These are phyloP conservation scores for Epistrophe eligans DNA, from an alignment of 2,888 invertebrate genomes.

Conservation along the genomic window DNA sequence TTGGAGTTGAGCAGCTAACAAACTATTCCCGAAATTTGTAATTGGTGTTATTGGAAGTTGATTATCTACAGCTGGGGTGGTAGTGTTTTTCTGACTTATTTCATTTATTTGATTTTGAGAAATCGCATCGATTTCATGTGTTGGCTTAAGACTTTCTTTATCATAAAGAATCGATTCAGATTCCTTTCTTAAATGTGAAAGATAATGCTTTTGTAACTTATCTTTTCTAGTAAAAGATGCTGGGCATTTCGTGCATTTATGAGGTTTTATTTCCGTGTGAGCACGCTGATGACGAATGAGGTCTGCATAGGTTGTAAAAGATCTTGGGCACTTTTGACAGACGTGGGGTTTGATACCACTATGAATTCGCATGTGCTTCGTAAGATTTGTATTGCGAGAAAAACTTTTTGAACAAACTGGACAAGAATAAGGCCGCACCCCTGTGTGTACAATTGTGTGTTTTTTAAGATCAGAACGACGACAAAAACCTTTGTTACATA, in stretches of 20 bases:
- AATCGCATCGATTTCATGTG: slow-evolving; percentile 47
- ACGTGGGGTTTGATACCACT: slow-evolving; percentile 89
- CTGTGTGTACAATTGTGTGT: slow-evolving; percentile 91
- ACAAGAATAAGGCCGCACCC: slow-evolving; percentile 89
- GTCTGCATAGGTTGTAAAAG: slow-evolving; percentile 89
- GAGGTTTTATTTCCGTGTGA: slow-evolving; percentile 88
- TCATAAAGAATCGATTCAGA: slow-evolving; percentile 76
- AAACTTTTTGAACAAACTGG: slow-evolving; percentile 90
- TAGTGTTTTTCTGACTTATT: slow-evolving; percentile 52
- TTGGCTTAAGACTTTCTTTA: slow-evolving; percentile 71
- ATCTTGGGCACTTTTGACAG: slow-evolving; percentile 89
- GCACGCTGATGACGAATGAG: slow-evolving; percentile 88
- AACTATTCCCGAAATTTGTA: slow-evolving; percentile 34
- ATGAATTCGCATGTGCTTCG: slow-evolving; percentile 90
- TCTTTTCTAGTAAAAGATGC: slow-evolving; percentile 88
- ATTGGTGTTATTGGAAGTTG: slow-evolving; percentile 10
- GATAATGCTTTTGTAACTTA: slow-evolving; percentile 88
- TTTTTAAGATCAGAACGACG: slow-evolving; percentile 89
- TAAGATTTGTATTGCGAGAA: slow-evolving; percentile 90
- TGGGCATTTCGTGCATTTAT: slow-evolving; percentile 87
- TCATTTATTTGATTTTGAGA: slow-evolving; percentile 79
- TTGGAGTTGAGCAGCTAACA: slow-evolving; percentile 59
- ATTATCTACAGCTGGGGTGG: background rate
- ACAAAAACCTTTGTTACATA: slow-evolving; percentile 89
- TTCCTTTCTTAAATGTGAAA: slow-evolving; percentile 84